These are phyloP conservation scores for Odontocerum albicorne DNA, from an alignment of 2,888 invertebrate species.

Conservation along the genomic window DNA sequence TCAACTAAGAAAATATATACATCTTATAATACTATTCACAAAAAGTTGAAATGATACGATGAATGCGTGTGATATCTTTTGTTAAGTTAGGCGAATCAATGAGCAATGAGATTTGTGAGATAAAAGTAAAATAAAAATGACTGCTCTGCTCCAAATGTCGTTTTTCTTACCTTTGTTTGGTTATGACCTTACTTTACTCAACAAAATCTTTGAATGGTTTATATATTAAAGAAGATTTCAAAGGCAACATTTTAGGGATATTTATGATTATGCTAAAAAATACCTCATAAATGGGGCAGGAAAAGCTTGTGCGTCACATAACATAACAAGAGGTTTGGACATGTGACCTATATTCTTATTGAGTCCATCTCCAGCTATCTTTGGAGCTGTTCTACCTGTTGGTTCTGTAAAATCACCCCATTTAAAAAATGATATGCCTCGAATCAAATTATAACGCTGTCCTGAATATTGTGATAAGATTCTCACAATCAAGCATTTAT, in stretches of 20 bases:
- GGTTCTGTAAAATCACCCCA: slow-evolving; percentile 57
- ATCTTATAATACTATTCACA: not conserved
- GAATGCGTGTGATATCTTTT: slow-evolving; percentile 51
- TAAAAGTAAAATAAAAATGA: too few relatives aligned
- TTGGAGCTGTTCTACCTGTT: slow-evolving; percentile 70
- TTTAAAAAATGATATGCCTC: too few relatives aligned
- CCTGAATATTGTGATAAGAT: slow-evolving; percentile 26
- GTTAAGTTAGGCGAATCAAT: not conserved
- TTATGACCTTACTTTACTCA: too few relatives aligned
- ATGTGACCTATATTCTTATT: slow-evolving; percentile 57
- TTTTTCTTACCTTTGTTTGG: too few relatives aligned
- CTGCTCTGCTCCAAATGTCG: too few relatives aligned
- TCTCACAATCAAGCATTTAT: not conserved
- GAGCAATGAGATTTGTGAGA: too few relatives aligned
- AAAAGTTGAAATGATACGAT: slow-evolving; percentile 46
- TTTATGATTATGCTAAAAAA: not conserved
- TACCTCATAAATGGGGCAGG: slow-evolving; percentile 81
- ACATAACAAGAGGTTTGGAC: slow-evolving; percentile 61
- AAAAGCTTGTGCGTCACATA: slow-evolving; percentile 79
- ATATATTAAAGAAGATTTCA: not conserved
- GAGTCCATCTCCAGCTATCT: slow-evolving; percentile 63
- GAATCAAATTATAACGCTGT: too few relatives aligned
- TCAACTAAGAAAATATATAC: too few relatives aligned
- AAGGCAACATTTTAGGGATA: not conserved
- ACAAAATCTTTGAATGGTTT: not conserved